Evolutionary conservation across 30 jellyfish, hydroid and myxozoan species (phyloP).

Genomic region (Turritopsis dohrnii): DNA sequence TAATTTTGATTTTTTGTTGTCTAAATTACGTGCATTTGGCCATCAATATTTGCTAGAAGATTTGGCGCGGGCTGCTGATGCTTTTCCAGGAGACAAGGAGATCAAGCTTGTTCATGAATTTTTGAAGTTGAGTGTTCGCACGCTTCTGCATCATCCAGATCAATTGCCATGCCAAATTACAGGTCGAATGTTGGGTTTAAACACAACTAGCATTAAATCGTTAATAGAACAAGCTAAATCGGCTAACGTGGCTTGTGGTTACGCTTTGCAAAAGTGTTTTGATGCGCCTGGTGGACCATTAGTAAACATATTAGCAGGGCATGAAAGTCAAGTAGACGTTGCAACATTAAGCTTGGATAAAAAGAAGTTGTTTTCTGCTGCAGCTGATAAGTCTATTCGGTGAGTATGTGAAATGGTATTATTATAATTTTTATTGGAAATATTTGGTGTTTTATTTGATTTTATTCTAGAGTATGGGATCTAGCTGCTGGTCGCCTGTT

Average conservation of each 20-base stretch:
- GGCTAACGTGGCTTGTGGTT: constrained; percentile 51
- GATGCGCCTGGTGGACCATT: constrained; percentile 82
- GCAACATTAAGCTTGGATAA: constrained; percentile 52
- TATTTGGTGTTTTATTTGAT: background rate
- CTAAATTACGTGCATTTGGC: constrained; percentile 55
- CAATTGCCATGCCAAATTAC: constrained; percentile 66
- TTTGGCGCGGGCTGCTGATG: constrained; percentile 45
- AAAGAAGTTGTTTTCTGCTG: constrained; percentile 38
- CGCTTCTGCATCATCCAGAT: constrained; percentile 41
- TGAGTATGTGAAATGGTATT: background rate
- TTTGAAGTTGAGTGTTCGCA: constrained; percentile 48
- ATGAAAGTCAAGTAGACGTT: constrained; percentile 30
- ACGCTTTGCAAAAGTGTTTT: constrained; percentile 56
- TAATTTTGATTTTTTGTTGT: constrained; percentile 55
- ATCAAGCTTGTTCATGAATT: constrained; percentile 47
- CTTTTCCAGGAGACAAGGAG: constrained; percentile 49
- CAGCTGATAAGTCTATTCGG: constrained; percentile 57
- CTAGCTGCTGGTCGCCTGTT: constrained; percentile 46
- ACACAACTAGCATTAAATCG: constrained; percentile 3
- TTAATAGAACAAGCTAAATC: constrained; percentile 45
- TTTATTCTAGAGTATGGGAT: constrained; percentile 57
- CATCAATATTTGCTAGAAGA: constrained; percentile 48
- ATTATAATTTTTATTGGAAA: background rate
- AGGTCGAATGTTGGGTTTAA: constrained; percentile 42
- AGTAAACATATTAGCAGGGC: constrained; percentile 65